Percentiles rank a stretch among this genome's conserved stretches.
These are phyloP conservation scores for Mormyrus hasselquistii DNA, from an alignment of 2,797 vertebrate genomes.

Conservation along the genomic window DNA sequence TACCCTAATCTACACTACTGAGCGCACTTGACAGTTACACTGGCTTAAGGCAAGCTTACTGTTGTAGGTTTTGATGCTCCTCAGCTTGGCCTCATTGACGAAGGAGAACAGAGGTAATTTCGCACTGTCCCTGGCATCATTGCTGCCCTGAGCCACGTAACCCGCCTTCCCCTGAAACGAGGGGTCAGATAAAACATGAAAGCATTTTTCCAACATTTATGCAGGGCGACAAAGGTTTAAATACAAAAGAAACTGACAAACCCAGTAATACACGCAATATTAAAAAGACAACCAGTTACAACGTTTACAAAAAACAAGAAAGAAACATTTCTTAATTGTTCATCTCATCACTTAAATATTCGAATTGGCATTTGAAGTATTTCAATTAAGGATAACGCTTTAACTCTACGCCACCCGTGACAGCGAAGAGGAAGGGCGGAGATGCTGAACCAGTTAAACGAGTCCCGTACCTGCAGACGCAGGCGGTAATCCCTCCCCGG, in stretches of 20 bases:
- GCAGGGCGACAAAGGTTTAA: background rate
- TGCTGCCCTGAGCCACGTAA: conserved; percentile 55
- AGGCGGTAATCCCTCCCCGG: conserved; percentile 69
- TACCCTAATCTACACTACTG: background rate
- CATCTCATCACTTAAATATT: background rate
- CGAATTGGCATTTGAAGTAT: background rate
- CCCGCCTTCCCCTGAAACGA: conserved; percentile 61
- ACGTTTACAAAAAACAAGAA: background rate
- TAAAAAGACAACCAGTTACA: background rate
- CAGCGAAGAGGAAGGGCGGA: background rate
- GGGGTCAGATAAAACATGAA: conserved; percentile 21
- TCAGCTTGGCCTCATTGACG: conserved; percentile 60
- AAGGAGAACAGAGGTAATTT: conserved; percentile 62
- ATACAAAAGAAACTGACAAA: background rate
- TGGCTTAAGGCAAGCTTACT: conserved; percentile 44
- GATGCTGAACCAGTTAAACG: background rate
- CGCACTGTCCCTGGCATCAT: conserved; percentile 57
- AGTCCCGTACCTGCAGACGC: conserved; percentile 63
- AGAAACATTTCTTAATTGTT: background rate
- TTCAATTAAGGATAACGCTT: background rate
- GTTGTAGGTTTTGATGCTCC: conserved; percentile 58
- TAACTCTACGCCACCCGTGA: background rate
- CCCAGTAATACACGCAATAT: background rate
- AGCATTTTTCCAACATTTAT: background rate
- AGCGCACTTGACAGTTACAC: background rate